phyloP scores from a whole-genome alignment of 1,140 invertebrate genomes.

The Chironomus tepperi region DNA sequence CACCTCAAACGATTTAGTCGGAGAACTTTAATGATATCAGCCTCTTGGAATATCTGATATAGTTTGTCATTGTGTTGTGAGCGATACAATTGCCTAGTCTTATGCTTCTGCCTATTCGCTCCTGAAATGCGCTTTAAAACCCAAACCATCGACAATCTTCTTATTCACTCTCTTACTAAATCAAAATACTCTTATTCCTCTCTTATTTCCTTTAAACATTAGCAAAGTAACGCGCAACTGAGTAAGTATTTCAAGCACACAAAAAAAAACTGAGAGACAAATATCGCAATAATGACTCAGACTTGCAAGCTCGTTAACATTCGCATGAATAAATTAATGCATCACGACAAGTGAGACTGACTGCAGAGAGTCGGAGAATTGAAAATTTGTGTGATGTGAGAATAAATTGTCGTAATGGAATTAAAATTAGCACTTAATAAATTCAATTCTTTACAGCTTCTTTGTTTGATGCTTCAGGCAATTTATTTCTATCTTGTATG shows the following conservation, averaged over 20 bases:
- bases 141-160: too few species aligned
- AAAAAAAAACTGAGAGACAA: background rate
- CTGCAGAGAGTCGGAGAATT: background rate
- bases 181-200: too few species aligned
- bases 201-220: too few species aligned
- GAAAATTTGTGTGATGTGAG: background rate
- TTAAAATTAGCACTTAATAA: slow-evolving; percentile 23
- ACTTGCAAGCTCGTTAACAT: background rate
- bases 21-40: too few species aligned
- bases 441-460: background rate
- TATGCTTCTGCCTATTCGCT: too few species aligned
- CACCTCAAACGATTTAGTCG: too few species aligned
- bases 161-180: too few species aligned
- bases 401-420: slow-evolving; percentile 1
- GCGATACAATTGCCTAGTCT: too few species aligned
- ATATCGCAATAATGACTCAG: background rate
- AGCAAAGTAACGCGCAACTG: background rate
- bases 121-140: too few species aligned
- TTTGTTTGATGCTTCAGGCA: background rate
- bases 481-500: background rate
- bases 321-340: slow-evolving; percentile 21
- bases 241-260: background rate
- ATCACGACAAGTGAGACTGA: slow-evolving; percentile 9
- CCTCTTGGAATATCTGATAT: too few species aligned
- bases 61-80: too few species aligned